phyloP scores from a whole-genome alignment of 2,888 invertebrate species.

The Pachycephus smyrnensis region DNA sequence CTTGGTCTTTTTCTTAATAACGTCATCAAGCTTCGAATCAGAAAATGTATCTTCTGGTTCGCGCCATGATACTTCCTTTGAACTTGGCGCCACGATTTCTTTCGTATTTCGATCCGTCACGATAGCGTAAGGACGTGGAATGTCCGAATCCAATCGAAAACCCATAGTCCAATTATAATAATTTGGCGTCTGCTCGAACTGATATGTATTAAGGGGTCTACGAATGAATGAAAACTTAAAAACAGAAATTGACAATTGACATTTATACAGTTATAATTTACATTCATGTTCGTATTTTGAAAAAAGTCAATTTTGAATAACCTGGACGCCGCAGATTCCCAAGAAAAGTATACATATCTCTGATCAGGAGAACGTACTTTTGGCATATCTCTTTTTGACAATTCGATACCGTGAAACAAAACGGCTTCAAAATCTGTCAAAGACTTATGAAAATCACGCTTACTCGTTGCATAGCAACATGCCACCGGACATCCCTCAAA shows the following conservation, averaged over 20 bases:
- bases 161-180: conserved; percentile 26
- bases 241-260: background rate
- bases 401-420: conserved; percentile 23
- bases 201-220: conserved; percentile 7
- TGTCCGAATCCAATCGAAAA: conserved; percentile 25
- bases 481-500: conserved; percentile 20
- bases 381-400: conserved; percentile 17
- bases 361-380: conserved; percentile 10
- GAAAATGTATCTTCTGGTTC: background rate
- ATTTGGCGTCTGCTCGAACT: conserved; percentile 14
- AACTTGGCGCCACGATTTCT: conserved; percentile 15
- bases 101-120: conserved; percentile 12
- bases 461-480: conserved; percentile 20
- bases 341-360: conserved; percentile 20
- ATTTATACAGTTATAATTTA: background rate
- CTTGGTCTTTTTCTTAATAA: conserved; percentile 50
- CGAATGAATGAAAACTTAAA: background rate
- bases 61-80: conserved; percentile 9
- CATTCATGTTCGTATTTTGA: background rate
- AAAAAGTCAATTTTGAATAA: background rate
- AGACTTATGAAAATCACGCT: conserved; percentile 8
- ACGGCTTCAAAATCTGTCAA: conserved; percentile 18
- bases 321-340: conserved; percentile 22
- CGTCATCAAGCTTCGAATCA: background rate
- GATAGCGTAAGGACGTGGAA: conserved; percentile 19